Percentiles rank a stretch among this genome's conserved stretches.
These are phyloP conservation scores for Amazona guildingii DNA, from an alignment of 2,113 vertebrate species.

Conservation along the genomic window DNA sequence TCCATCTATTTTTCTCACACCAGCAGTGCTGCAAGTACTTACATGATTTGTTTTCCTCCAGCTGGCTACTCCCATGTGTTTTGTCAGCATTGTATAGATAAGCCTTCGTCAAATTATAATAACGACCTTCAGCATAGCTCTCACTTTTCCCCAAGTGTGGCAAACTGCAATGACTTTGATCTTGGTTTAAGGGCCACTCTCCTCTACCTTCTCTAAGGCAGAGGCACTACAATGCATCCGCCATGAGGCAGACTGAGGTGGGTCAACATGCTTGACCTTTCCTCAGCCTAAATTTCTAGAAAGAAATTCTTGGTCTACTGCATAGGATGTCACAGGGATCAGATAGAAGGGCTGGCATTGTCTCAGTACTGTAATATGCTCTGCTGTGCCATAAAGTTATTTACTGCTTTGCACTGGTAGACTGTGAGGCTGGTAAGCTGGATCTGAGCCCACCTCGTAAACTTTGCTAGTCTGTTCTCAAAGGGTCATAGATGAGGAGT, in stretches of 20 bases:
- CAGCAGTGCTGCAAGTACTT: not conserved
- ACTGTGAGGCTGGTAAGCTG: not conserved
- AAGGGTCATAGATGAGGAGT: not conserved
- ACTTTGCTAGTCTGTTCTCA: not conserved
- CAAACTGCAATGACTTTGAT: not conserved
- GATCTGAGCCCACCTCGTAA: not conserved
- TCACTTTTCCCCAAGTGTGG: not conserved
- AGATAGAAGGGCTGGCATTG: not conserved
- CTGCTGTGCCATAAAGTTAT: not conserved
- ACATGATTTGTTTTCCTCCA: not conserved
- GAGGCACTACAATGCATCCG: not conserved
- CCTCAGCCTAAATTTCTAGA: not conserved
- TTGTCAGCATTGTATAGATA: not conserved
- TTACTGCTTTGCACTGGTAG: not conserved
- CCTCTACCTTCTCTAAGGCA: not conserved
- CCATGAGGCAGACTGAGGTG: not conserved
- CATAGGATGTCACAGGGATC: not conserved
- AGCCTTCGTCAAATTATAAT: not conserved
- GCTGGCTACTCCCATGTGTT: not conserved
- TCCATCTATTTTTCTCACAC: not conserved
- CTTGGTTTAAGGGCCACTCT: not conserved
- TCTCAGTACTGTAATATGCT: not conserved
- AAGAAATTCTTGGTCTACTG: not conserved
- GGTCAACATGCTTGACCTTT: not conserved
- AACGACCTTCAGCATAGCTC: not conserved